Base-by-base conservation (phyloP, 2,113 vertebrate genomes). In the Psilopsiagon aurifrons region DNA sequence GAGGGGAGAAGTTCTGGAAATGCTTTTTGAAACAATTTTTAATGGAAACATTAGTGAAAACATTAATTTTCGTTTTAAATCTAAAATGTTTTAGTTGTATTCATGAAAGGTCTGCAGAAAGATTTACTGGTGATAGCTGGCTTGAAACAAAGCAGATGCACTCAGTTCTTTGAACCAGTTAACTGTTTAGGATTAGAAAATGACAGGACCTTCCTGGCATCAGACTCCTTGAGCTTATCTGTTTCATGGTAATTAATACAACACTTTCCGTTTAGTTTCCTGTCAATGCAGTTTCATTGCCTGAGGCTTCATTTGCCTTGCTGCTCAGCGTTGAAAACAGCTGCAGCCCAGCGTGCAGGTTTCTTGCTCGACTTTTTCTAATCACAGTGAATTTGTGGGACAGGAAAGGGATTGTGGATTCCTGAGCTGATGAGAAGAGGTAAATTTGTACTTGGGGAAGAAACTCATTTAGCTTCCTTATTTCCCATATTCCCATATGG, bases 201-300 rank as follows among this genome's bases (percentile, higher is more conserved):
- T 60, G 80, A 69, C 71, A 91, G 44, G 73, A 51, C 68, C 47
- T 83, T 92, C 19, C 28, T 88, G 76, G 44, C 71, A 51, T 77
- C 10, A 8, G 90, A 39, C 73, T 89, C 52, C 60, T 41, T 31
- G 17, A 64, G 80, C 19, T 49, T 83, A 71, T 88, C 83, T 80
- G 5, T 95, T 92, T 92, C 28, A 27, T 44, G 31, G 57, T 86
- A 92, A 92, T 95, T 86, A 94, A 83, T 73, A 80, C 62, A 73
- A 37, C 52, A 64, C 43, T 63, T 94, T 43, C 33, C 47, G 28
- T 92, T 85, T 92, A 68, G n/a, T 71, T 83, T 90, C 64, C 75
- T 88, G 67, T 88, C 88, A 88, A 47, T 69, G 88, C 52, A 76
- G 52, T 82, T 62, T 71, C 63, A 14, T 54, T 85, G 67, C 88